Percentiles rank a stretch among this genome's conserved stretches.
phyloP scores from a whole-genome alignment of 2,113 vertebrate species.

The Prunella himalayana region DNA sequence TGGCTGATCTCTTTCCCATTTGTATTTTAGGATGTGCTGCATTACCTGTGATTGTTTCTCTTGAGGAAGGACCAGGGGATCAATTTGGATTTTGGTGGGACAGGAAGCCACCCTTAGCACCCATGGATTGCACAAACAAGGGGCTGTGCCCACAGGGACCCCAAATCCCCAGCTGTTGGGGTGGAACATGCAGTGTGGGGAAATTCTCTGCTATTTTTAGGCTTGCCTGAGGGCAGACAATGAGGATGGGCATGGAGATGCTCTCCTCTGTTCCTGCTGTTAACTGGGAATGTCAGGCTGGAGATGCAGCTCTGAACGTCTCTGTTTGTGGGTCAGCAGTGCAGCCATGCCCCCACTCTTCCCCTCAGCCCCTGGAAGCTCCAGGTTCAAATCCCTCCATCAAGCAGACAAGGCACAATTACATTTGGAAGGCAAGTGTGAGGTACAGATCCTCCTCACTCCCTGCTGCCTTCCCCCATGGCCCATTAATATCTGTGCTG shows the following conservation, averaged over 20 bases:
- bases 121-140: neutral
- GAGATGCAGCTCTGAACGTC: neutral
- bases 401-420: neutral
- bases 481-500: neutral
- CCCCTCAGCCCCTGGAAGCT: neutral
- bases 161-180: neutral
- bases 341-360: neutral
- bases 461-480: neutral
- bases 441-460: neutral
- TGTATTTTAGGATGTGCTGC: neutral
- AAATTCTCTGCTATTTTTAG: neutral
- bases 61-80: neutral
- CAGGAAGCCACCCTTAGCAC: neutral
- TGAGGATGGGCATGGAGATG: neutral
- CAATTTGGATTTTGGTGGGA: neutral
- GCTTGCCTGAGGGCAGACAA: fast-evolving
- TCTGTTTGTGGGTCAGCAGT: neutral
- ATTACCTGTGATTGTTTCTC: neutral
- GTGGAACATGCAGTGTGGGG: neutral
- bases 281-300: neutral
- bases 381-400: neutral
- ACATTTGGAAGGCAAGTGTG: neutral
- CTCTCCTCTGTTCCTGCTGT: neutral
- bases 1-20: neutral
- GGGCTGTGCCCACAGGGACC: fast-evolving